phyloP scores from a whole-genome alignment of 2,797 vertebrate species.

The Neosilurus hyrtlii region DNA sequence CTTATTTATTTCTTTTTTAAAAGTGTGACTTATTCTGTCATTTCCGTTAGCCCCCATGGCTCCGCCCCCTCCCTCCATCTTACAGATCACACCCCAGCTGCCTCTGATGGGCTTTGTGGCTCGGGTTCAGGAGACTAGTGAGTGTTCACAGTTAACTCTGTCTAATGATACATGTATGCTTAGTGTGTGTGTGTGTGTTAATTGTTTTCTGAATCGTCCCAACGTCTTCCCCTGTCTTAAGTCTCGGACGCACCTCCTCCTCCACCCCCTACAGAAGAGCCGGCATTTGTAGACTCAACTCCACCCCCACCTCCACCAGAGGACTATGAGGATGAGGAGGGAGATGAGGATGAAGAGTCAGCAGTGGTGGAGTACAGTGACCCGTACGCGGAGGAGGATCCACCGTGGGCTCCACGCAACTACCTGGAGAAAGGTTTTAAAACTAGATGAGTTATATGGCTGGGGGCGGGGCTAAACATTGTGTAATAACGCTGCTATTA shows the following conservation, averaged over 20 bases:
- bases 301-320: slow-evolving; percentile 90
- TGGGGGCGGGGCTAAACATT: not conserved
- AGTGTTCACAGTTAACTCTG: slow-evolving; percentile 68
- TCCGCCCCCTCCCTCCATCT: slow-evolving; percentile 93
- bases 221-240: slow-evolving; percentile 50
- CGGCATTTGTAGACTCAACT: slow-evolving; percentile 86
- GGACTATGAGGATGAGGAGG: slow-evolving; percentile 89
- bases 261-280: slow-evolving; percentile 84
- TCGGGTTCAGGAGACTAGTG: slow-evolving; percentile 99
- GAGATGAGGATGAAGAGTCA: slow-evolving; percentile 89
- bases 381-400: slow-evolving; percentile 96
- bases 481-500: too few species aligned
- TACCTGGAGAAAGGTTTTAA: slow-evolving; percentile 87
- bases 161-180: too few species aligned
- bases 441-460: not conserved
- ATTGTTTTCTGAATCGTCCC: not conserved
- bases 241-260: slow-evolving; percentile 94
- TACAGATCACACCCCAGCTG: slow-evolving; percentile 98
- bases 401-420: slow-evolving; percentile 90
- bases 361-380: slow-evolving; percentile 98
- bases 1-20: not conserved
- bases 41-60: slow-evolving; percentile 47
- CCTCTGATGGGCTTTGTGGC: slow-evolving; percentile 99
- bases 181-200: not conserved
- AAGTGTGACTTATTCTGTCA: not conserved